phyloP scores from a whole-genome alignment of 2,113 vertebrate species.

The Pyrgilauda ruficollis region DNA sequence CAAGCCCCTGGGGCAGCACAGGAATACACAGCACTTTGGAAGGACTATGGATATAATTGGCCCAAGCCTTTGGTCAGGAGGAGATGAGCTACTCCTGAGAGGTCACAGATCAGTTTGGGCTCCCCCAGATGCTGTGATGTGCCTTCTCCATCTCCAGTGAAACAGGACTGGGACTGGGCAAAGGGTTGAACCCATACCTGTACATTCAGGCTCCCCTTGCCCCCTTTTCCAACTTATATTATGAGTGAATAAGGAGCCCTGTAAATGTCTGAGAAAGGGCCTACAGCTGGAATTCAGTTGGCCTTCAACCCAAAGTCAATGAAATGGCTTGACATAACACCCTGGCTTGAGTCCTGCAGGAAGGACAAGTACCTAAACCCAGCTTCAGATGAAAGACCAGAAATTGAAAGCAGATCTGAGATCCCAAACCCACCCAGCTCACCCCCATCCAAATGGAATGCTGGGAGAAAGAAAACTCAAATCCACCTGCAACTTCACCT shows the following conservation, averaged over 20 bases:
- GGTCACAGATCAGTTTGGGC: background rate
- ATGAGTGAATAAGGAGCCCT: background rate
- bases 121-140: background rate
- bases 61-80: background rate
- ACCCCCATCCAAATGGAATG: background rate
- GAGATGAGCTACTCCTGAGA: background rate
- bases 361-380: background rate
- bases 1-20: background rate
- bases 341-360: background rate
- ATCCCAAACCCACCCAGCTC: background rate
- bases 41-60: accelerated
- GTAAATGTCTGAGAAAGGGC: background rate
- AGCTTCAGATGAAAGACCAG: background rate
- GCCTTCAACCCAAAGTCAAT: background rate
- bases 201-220: background rate
- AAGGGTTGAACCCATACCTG: background rate
- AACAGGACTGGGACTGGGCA: background rate
- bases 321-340: background rate
- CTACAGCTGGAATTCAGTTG: background rate
- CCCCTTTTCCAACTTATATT: background rate
- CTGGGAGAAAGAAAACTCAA: background rate
- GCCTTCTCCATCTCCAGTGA: background rate
- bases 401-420: background rate
- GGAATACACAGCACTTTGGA: background rate
- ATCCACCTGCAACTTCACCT: background rate